Conservation (phyloP, 2,888 invertebrate species). For the Lasioglossum pauxillum region DNA sequence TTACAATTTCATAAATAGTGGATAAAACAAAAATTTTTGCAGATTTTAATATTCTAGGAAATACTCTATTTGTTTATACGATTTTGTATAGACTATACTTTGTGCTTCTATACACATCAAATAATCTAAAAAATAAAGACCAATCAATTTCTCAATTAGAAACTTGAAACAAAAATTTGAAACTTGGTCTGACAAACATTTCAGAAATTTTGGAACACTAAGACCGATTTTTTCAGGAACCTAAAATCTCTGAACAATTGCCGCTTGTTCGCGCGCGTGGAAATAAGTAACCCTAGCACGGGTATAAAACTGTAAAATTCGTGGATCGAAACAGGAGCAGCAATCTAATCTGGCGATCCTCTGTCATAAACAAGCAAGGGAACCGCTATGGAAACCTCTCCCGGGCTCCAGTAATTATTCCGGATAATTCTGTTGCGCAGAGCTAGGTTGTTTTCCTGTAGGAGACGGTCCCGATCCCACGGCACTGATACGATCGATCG, state of each 20-base stretch:
- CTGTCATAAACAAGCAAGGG: constrained; percentile 40
- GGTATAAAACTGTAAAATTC: constrained; percentile 5
- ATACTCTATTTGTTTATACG: neutral
- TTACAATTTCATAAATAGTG: no score
- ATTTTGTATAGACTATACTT: neutral
- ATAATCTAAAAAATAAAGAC: no score
- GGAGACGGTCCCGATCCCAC: constrained; percentile 41
- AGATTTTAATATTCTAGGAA: neutral
- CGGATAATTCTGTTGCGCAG: constrained; percentile 34
- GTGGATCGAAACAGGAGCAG: neutral
- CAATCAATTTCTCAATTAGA: no score
- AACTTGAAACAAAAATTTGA: neutral
- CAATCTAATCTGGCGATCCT: constrained; percentile 8
- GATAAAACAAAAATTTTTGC: neutral
- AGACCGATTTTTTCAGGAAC: neutral
- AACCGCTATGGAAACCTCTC: constrained; percentile 10
- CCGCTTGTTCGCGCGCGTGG: neutral
- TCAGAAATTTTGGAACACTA: neutral
- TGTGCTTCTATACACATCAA: neutral
- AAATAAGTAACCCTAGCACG: neutral
- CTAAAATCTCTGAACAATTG: neutral
- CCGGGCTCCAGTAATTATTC: constrained; percentile 43
- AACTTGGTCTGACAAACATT: neutral
- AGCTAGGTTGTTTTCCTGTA: constrained; percentile 47
- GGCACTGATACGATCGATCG: constrained; percentile 46